Conservation (phyloP, 2,888 invertebrate species). For the Lochmaea crataegi region DNA sequence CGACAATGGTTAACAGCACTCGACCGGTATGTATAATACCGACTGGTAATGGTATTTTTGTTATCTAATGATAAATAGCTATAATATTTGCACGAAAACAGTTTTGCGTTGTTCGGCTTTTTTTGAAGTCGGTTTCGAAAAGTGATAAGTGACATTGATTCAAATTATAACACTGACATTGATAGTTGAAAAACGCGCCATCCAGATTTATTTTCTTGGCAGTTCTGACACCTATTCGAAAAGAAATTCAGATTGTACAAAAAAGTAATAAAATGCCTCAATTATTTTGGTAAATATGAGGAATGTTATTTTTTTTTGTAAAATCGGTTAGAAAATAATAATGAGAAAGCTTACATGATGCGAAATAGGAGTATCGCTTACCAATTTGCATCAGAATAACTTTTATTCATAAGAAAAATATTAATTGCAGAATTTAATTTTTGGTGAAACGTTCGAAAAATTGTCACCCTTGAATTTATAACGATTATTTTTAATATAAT, state of each 20-base stretch:
- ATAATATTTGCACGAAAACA: neutral
- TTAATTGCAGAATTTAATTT: too few relatives aligned
- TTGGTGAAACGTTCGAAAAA: too few relatives aligned
- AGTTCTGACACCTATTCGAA: neutral
- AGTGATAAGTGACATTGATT: slow-evolving; percentile 1
- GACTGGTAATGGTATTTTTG: neutral
- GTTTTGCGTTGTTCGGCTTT: neutral
- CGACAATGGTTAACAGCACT: neutral
- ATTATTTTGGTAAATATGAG: neutral
- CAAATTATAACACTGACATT: neutral
- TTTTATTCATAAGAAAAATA: too few relatives aligned
- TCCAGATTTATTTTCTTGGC: neutral
- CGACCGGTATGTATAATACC: slow-evolving; percentile 11
- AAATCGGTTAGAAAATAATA: neutral
- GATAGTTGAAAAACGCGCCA: neutral
- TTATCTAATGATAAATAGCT: neutral
- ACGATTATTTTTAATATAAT: too few relatives aligned
- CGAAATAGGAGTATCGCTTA: too few relatives aligned
- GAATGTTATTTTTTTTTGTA: neutral
- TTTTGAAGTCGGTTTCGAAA: neutral
- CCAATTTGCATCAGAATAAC: too few relatives aligned
- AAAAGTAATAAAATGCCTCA: neutral
- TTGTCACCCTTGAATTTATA: too few relatives aligned
- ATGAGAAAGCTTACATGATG: neutral
- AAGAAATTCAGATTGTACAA: neutral